Percentiles rank a stretch among this genome's conserved stretches.
These are phyloP conservation scores for Zosterops hypoxanthus DNA, from an alignment of 2,113 vertebrate species.

Conservation along the genomic window DNA sequence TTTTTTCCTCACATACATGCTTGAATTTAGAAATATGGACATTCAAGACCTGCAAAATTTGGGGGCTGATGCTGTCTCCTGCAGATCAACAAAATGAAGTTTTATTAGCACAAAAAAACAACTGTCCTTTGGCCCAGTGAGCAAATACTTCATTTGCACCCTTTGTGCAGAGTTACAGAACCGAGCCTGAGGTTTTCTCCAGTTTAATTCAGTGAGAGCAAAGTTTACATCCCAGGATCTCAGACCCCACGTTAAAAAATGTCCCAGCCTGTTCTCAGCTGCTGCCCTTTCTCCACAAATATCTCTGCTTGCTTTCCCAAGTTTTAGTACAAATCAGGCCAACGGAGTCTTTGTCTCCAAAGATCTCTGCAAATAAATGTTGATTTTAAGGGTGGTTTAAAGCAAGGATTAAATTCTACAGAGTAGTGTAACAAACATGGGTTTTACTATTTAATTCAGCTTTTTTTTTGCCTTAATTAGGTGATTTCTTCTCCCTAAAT, in stretches of 20 bases:
- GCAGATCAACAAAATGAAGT: background rate
- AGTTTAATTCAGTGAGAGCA: background rate
- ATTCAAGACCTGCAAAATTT: background rate
- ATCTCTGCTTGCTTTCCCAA: background rate
- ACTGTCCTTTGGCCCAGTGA: background rate
- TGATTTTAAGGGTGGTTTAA: background rate
- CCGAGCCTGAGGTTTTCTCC: background rate
- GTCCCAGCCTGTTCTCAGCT: background rate
- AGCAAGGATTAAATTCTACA: background rate
- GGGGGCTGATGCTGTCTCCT: background rate
- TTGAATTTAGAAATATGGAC: background rate
- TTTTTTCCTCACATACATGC: background rate
- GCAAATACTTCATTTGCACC: background rate
- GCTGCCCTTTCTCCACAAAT: background rate
- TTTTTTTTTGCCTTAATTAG: background rate
- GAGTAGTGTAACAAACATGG: background rate
- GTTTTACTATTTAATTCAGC: background rate
- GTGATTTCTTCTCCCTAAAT: background rate
- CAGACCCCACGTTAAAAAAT: background rate
- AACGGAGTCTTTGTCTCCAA: background rate
- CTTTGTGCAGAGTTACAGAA: background rate
- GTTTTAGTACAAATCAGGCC: background rate
- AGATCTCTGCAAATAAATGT: background rate
- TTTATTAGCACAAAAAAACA: background rate
- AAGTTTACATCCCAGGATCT: background rate